A percentile compares a stretch with the other conserved stretches of the same genome.
phyloP scores from a whole-genome alignment of 2,888 invertebrate species.

The Eustalomyia histrio region DNA sequence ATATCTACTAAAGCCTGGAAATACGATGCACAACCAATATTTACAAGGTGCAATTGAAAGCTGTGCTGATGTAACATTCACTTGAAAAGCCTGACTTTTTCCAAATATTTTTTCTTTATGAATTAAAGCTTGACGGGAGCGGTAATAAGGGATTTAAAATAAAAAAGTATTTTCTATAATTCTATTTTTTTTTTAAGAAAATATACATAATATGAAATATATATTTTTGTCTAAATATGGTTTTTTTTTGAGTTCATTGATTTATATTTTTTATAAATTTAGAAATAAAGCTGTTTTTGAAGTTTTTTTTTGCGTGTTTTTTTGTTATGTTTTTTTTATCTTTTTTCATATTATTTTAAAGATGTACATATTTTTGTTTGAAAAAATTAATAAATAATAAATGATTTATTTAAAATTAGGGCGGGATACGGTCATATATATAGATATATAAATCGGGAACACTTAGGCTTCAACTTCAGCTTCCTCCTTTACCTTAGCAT shows the following conservation, averaged over 20 bases:
- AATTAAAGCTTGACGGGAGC: neutral
- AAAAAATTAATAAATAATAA: constrained; percentile 70
- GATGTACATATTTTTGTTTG: constrained; percentile 62
- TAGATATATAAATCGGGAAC: constrained; percentile 72
- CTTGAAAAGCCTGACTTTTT: neutral
- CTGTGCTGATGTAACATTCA: constrained; percentile 2
- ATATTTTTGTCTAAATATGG: constrained; percentile 64
- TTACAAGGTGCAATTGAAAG: constrained; percentile 42
- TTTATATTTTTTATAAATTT: constrained; percentile 39
- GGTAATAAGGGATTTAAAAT: neutral
- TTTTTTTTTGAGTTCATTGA: neutral
- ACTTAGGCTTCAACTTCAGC: constrained; percentile 91
- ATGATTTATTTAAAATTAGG: constrained; percentile 70
- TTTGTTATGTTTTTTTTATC: constrained; percentile 41
- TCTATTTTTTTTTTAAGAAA: constrained; percentile 68
- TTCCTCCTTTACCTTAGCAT: constrained; percentile 92
- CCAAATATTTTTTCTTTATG: neutral
- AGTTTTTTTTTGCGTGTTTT: constrained; percentile 32
- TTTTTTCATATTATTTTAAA: constrained; percentile 58
- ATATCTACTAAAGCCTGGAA: neutral
- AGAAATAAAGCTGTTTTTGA: constrained; percentile 35
- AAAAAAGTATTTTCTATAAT: constrained; percentile 36
- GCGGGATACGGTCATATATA: constrained; percentile 75
- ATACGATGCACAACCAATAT: constrained; percentile 20
- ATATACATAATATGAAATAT: constrained; percentile 66